A percentile compares a stretch with the other conserved stretches of the same genome.
Conservation (phyloP, 2,888 invertebrate genomes). For the Notodonta ziczac region DNA sequence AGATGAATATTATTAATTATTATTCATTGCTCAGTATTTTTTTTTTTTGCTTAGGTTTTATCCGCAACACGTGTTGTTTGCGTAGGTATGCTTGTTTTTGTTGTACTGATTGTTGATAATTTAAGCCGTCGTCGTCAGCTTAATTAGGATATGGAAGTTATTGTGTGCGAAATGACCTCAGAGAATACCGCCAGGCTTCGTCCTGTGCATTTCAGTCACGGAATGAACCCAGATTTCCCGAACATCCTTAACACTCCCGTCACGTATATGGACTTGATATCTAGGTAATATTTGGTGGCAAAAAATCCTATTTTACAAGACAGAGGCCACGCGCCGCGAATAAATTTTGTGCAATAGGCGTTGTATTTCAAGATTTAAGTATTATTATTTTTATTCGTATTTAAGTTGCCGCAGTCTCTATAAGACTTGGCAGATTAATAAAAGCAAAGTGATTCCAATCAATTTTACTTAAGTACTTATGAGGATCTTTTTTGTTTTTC, state of each 20-base stretch:
- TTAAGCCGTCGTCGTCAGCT: not conserved
- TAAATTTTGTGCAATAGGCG: slow-evolving; percentile 14
- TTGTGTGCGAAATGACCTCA: slow-evolving; percentile 30
- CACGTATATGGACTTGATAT: slow-evolving; percentile 61
- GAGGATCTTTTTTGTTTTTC: too few relatives aligned
- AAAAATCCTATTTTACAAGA: slow-evolving; percentile 55
- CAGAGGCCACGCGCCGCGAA: slow-evolving; percentile 40
- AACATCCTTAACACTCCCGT: slow-evolving; percentile 39
- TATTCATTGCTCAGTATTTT: not conserved
- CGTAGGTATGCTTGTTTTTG: too few relatives aligned
- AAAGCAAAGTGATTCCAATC: too few relatives aligned
- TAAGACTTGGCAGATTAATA: too few relatives aligned
- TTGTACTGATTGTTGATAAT: too few relatives aligned
- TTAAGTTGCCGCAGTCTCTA: too few relatives aligned
- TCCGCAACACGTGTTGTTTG: too few relatives aligned
- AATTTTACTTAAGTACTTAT: too few relatives aligned
- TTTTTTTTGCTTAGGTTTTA: not conserved
- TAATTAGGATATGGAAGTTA: slow-evolving; percentile 13
- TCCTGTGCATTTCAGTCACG: slow-evolving; percentile 33
- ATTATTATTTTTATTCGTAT: too few relatives aligned
- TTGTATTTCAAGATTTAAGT: not conserved
- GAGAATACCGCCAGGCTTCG: slow-evolving; percentile 32
- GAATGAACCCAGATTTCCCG: slow-evolving; percentile 47
- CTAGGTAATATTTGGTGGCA: slow-evolving; percentile 51
- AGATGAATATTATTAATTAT: not conserved